Conservation (phyloP, 2,113 vertebrate species). For the Ranitomeya imitator region DNA sequence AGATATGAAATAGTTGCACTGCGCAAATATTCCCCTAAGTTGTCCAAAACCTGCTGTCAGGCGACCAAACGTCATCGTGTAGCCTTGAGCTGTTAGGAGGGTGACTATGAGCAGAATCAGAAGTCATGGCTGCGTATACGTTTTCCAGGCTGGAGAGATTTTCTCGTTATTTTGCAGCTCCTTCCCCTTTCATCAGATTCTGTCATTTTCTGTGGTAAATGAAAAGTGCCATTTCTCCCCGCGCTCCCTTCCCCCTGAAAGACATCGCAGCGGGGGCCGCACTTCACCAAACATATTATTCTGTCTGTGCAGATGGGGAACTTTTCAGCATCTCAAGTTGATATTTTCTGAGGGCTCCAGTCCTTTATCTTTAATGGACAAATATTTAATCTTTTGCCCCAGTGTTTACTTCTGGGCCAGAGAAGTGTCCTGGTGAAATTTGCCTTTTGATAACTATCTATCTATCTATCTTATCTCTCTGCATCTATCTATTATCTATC, state of each 20-base stretch:
- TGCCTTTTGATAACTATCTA: too few species aligned
- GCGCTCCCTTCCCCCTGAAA: slow-evolving; percentile 9
- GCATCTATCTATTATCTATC: slow-evolving; percentile 24
- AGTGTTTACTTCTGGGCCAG: not conserved
- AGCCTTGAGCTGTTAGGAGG: too few species aligned
- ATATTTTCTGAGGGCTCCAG: not conserved
- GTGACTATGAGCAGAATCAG: too few species aligned
- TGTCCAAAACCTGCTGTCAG: too few species aligned
- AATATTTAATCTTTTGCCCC: not conserved
- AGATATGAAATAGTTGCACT: too few species aligned
- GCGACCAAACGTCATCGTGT: too few species aligned
- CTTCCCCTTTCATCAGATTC: not conserved
- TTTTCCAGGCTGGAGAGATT: not conserved
- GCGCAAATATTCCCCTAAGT: too few species aligned
- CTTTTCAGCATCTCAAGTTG: slow-evolving; percentile 14
- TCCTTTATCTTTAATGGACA: slow-evolving; percentile 9
- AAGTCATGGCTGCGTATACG: not conserved
- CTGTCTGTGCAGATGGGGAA: not conserved
- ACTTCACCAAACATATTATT: slow-evolving; percentile 32
- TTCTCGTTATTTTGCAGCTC: not conserved
- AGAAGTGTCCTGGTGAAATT: not conserved
- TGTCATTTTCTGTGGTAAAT: slow-evolving; percentile 12
- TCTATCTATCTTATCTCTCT: not conserved
- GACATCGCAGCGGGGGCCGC: slow-evolving; percentile 7
- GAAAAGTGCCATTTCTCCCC: slow-evolving; percentile 8